phyloP scores from a whole-genome alignment of 2,113 vertebrate genomes.

The Poeciliopsis prolifica region DNA sequence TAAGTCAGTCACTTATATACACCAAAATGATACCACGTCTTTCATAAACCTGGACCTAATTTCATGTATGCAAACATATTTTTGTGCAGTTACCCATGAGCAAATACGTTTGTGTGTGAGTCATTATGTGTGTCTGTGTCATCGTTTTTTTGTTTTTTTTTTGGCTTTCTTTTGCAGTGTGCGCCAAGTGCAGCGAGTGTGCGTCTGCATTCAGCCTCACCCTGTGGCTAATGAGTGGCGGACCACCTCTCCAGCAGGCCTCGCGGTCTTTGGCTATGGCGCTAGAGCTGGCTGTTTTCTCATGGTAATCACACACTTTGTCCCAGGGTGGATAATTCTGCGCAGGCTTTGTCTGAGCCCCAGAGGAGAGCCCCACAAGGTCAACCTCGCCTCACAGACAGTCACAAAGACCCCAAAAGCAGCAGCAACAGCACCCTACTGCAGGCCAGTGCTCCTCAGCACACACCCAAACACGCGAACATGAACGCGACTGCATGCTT shows the following conservation, averaged over 20 bases:
- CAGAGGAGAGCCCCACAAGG: slow-evolving; percentile 81
- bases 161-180: slow-evolving; percentile 17
- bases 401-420: slow-evolving; percentile 77
- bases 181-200: slow-evolving; percentile 57
- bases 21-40: neutral
- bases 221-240: slow-evolving; percentile 79
- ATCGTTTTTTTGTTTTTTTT: slow-evolving; percentile 67
- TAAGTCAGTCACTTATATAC: neutral
- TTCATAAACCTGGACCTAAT: neutral
- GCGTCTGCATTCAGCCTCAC: slow-evolving; percentile 73
- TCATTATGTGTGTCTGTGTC: slow-evolving; percentile 52
- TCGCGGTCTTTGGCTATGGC: slow-evolving; percentile 70
- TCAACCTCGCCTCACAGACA: slow-evolving; percentile 76
- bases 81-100: slow-evolving; percentile 12
- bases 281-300: slow-evolving; percentile 80
- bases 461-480: slow-evolving; percentile 42
- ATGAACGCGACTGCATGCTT: slow-evolving; percentile 33
- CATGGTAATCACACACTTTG: slow-evolving; percentile 86
- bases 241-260: slow-evolving; percentile 80
- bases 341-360: slow-evolving; percentile 80
- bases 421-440: slow-evolving; percentile 75
- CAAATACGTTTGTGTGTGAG: slow-evolving; percentile 61
- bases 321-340: slow-evolving; percentile 82
- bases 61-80: slow-evolving; percentile 14
- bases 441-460: slow-evolving; percentile 63